phyloP scores from a whole-genome alignment of 2,797 vertebrate species.

The Dendrocincla tyrannina region DNA sequence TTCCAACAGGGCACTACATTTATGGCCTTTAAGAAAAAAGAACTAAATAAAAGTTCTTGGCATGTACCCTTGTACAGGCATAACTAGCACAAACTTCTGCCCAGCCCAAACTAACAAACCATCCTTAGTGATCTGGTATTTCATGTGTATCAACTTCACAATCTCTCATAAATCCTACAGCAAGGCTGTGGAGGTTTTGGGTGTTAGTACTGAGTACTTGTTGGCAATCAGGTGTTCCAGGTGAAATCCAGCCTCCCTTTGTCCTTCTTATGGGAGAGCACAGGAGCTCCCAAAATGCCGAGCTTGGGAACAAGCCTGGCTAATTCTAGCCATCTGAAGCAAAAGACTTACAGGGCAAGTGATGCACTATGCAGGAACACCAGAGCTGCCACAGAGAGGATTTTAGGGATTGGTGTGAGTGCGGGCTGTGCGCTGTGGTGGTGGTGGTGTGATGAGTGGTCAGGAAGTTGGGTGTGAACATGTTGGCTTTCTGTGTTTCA shows the following conservation, averaged over 20 bases:
- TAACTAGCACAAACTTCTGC: neutral
- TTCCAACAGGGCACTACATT: neutral
- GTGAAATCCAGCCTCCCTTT: neutral
- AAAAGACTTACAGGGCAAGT: neutral
- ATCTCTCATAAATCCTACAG: neutral
- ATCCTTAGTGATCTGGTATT: neutral
- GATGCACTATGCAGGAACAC: neutral
- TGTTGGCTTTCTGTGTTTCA: neutral
- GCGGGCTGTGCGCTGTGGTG: neutral
- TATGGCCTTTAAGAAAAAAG: neutral
- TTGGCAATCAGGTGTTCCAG: neutral
- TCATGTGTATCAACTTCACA: neutral
- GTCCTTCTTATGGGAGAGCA: neutral
- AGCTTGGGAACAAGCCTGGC: neutral
- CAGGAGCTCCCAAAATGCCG: neutral
- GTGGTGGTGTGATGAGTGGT: neutral
- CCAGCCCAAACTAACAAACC: neutral
- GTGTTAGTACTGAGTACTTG: neutral
- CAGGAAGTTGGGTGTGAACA: neutral
- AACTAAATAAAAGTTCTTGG: neutral
- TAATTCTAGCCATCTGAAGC: neutral
- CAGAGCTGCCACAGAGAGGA: neutral
- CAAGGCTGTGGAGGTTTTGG: neutral
- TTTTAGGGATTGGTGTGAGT: neutral
- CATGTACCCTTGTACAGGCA: neutral